Base-by-base conservation (phyloP, 2,113 vertebrate genomes). In the Sylvilagus bachmani region DNA sequence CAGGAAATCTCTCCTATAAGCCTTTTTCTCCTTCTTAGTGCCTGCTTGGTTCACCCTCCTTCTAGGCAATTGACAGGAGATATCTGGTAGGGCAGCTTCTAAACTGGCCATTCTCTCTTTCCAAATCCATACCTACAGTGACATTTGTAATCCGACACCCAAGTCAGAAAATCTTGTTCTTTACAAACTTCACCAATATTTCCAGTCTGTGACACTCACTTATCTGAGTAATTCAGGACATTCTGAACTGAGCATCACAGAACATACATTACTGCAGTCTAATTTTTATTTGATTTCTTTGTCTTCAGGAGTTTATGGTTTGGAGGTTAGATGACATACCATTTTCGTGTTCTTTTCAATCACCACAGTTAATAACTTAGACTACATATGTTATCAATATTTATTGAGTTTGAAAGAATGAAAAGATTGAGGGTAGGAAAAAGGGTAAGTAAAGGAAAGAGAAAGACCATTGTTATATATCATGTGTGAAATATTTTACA, bases 391-490 rank as follows among this genome's bases (percentile, higher is more conserved):
- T 87, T 44, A 90, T 58, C 6, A 24, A 29, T 16, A 71, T 49
- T 33, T 82, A 17, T 53, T 92, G 36, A 73, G 91, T 74, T 85
- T 93, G 33, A 73, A 94, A 90, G n/a, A 81, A 67, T 6, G 2
- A 51, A 25, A 33, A 1, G 61, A 70, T 9, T 16, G 12, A 81
- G 5, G 3, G 3, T 2, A 2, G 24, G 3, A 77, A 92, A 11
- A 55, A 79, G 11, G n/a, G 10, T 3, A 0, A 5, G 55, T 67
- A 91, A 53, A 75, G 5, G 2, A 77, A 31, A 81, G 10, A 55
- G 3, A 61, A 11, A 5, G 82, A 64, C 0, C 2, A 70, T 31
- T 36, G 2, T 33, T 53, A 7, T 6, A 44, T 64, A 10, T 61
- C 27, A 6, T 58, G 2, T 78, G 71, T 55, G 33, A 33, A 55